Evolutionary conservation across 2,888 invertebrate species (phyloP), one percentile per base, ranked within the genome.

Genomic region (Catocala fraxini): DNA sequence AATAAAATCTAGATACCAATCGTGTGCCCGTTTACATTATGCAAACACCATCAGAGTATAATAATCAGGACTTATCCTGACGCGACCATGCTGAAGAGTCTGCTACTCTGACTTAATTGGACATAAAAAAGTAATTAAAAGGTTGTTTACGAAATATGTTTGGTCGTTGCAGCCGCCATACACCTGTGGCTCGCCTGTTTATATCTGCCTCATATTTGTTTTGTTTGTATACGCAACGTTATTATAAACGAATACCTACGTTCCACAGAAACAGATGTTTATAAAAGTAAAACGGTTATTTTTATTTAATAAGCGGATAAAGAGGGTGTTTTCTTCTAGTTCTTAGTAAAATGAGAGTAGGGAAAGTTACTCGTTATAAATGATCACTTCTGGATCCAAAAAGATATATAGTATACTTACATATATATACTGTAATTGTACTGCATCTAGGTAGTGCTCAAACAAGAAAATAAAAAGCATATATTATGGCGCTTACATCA

Each of bases 261-360:
- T 77, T 68, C 73, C 71, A 60, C 51, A 56, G 63, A 54, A 73
- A 75, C 76, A 81, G 74, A 75, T 81, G 81, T 73, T 77, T 74
- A 63, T 15, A 57, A 63, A 68, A 67, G 52, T 56, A 58, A 75
- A 82, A 70, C 69, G 65, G 73, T 77, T 70, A 68, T 59, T 72
- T 69, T 65, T 57, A 52, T 68, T 68, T 65, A 65, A 65, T 65
- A 53, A 33, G 58, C 47, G 34, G 33, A 47, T 34, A 48, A 48
- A 5, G 33, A n/a, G 11, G 7, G 10, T 4, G 7, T 13, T 42
- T 42, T 46, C 25, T 25, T 15, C 35, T 39, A 39, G 9, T 9
- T 7, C 35, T 39, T 39, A 39, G 9, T 7, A 39, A 39, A 25
- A 25, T 4, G 25, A 25, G 25, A 25, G 25, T 25, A 25, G 25